Percentiles rank a stretch among this genome's conserved stretches.
phyloP scores from a whole-genome alignment of 2,888 invertebrate genomes.

The Orchesella flavescens region DNA sequence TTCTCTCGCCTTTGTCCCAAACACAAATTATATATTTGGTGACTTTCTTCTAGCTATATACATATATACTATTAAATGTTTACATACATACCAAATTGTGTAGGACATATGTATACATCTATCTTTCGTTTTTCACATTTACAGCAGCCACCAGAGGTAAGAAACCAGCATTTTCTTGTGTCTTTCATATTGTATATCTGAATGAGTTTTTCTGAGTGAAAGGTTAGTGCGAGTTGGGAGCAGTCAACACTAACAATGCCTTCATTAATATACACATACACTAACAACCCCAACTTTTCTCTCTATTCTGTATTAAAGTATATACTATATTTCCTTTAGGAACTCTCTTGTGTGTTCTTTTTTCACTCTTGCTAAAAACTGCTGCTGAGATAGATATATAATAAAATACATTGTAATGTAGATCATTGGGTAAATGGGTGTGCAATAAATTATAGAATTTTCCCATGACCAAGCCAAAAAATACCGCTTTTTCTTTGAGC shows the following conservation, averaged over 20 bases:
- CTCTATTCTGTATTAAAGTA: not conserved
- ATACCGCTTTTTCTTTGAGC: not conserved
- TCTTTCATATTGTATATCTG: too few species aligned
- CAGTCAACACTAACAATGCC: not conserved
- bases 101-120: not conserved
- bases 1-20: not conserved
- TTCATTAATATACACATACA: conserved; percentile 4
- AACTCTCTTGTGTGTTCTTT: too few species aligned
- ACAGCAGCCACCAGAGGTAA: too few species aligned
- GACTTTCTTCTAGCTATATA: not conserved
- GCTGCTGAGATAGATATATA: not conserved
- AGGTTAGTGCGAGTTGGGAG: not conserved
- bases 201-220: not conserved
- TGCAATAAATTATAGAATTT: conserved; percentile 55
- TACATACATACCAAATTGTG: not conserved
- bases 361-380: too few species aligned
- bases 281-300: not conserved
- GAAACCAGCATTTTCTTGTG: too few species aligned
- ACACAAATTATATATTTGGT: conserved; percentile 17
- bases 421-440: conserved; percentile 46
- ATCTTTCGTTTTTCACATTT: conserved; percentile 2
- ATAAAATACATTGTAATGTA: conserved; percentile 10
- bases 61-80: not conserved
- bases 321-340: too few species aligned
- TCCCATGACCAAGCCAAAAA: conserved; percentile 41